A percentile compares a stretch with the other conserved stretches of the same genome.
Evolutionary conservation across 2,113 vertebrate genomes (phyloP).

Genomic region (Bothrops jararaca): DNA sequence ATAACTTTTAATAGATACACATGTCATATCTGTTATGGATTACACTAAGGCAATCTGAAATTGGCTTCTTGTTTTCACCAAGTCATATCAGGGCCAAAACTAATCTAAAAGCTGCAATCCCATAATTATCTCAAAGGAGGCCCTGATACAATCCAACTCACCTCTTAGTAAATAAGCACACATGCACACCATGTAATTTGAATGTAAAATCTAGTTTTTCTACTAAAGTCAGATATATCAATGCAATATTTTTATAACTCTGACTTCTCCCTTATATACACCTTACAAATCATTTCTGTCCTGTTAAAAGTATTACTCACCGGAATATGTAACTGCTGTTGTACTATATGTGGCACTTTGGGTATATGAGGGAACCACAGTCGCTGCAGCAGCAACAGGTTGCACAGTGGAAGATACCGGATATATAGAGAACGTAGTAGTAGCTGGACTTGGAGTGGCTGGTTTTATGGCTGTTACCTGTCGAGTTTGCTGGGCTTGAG

Average conservation of each 20-base stretch:
- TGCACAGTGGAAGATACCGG: conserved; percentile 94
- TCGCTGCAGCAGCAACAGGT: conserved; percentile 87
- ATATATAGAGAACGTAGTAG: conserved; percentile 96
- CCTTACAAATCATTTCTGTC: background rate
- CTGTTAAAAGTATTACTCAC: conserved; percentile 64
- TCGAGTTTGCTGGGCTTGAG: conserved; percentile 92
- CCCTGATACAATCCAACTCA: background rate
- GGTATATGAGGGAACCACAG: conserved; percentile 94
- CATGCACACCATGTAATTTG: background rate
- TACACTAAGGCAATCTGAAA: background rate
- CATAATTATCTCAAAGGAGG: background rate
- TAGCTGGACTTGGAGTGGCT: conserved; percentile 89
- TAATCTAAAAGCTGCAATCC: background rate
- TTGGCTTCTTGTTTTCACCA: background rate
- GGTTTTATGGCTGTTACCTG: conserved; percentile 98
- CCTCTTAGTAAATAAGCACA: background rate
- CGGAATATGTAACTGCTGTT: conserved; percentile 95
- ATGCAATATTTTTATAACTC: background rate
- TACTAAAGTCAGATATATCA: background rate
- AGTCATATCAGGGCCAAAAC: background rate
- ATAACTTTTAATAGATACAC: background rate
- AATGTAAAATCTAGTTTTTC: background rate
- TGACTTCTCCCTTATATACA: background rate
- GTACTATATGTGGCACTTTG: conserved; percentile 97
- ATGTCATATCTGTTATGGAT: background rate